Conservation (phyloP, 2,888 invertebrate species). For the Pegoplata infirma region DNA sequence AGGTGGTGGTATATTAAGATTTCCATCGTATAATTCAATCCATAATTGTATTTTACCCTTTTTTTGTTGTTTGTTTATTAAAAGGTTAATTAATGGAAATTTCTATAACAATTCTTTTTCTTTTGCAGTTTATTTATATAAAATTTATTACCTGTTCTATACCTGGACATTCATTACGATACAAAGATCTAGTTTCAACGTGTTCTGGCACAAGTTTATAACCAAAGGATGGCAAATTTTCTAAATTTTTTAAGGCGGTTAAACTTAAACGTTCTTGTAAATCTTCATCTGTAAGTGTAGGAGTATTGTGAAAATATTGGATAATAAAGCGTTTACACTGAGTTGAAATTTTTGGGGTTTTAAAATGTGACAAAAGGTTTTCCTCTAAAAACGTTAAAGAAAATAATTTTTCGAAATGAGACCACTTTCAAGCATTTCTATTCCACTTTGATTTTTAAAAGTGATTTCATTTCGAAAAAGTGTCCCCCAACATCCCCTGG, state of each 20-base stretch:
- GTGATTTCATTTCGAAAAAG: too few species aligned
- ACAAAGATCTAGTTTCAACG: slow-evolving; percentile 91
- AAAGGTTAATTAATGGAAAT: background rate
- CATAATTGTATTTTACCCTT: slow-evolving; percentile 94
- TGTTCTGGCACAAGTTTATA: slow-evolving; percentile 92
- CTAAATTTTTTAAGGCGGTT: slow-evolving; percentile 85
- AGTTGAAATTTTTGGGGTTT: too few species aligned
- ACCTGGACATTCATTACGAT: slow-evolving; percentile 85
- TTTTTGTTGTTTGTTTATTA: background rate
- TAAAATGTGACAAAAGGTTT: too few species aligned
- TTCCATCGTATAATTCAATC: slow-evolving; percentile 89
- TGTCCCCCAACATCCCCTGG: too few species aligned
- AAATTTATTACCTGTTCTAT: slow-evolving; percentile 83
- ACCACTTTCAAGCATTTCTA: too few species aligned
- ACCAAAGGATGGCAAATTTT: slow-evolving; percentile 87
- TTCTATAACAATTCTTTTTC: background rate
- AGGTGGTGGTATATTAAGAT: slow-evolving; percentile 82
- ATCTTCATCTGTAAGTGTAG: slow-evolving; percentile 79
- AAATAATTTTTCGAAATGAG: too few species aligned
- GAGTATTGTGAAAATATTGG: too few species aligned
- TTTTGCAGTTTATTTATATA: background rate
- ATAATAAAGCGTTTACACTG: too few species aligned
- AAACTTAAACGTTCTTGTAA: slow-evolving; percentile 87
- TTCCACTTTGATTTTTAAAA: too few species aligned
- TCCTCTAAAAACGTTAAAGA: too few species aligned